Conservation (phyloP, 2,797 vertebrate species). For the Megaceryle alcyon region DNA sequence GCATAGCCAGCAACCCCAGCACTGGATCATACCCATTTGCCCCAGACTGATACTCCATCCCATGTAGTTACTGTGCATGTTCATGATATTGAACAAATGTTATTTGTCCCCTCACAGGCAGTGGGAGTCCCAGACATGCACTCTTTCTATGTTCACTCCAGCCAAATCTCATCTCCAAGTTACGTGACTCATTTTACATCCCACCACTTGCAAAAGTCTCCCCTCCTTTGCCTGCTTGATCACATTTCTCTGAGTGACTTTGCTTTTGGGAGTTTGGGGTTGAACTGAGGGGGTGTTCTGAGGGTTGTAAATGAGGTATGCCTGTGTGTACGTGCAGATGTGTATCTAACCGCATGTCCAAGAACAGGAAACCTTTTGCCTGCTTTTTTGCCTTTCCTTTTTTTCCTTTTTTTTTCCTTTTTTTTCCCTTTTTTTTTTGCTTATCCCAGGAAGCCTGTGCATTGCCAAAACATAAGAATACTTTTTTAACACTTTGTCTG, state of each 20-base stretch:
- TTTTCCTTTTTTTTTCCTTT: too few species aligned
- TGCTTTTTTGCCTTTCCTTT: background rate
- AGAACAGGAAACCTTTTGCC: slow-evolving; percentile 20
- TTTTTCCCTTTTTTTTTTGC: background rate
- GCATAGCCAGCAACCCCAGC: background rate
- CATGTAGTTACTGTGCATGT: background rate
- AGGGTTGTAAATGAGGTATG: slow-evolving; percentile 28
- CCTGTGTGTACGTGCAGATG: slow-evolving; percentile 24
- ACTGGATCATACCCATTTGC: background rate
- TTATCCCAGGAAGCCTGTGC: slow-evolving; percentile 18
- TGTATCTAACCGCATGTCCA: slow-evolving; percentile 12
- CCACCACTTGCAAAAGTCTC: background rate
- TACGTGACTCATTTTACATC: background rate
- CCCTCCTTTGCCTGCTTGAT: background rate
- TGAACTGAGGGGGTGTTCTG: background rate
- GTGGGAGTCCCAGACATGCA: background rate
- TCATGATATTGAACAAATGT: background rate
- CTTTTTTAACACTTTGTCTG: slow-evolving; percentile 15
- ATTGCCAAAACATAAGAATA: background rate
- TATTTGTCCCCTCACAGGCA: background rate
- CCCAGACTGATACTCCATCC: background rate
- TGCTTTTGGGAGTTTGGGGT: background rate
- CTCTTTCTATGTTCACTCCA: background rate
- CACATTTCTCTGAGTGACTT: background rate
- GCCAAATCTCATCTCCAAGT: slow-evolving; percentile 23